phyloP scores from a whole-genome alignment of 2,888 invertebrate species.

The Melipona bicolor region DNA sequence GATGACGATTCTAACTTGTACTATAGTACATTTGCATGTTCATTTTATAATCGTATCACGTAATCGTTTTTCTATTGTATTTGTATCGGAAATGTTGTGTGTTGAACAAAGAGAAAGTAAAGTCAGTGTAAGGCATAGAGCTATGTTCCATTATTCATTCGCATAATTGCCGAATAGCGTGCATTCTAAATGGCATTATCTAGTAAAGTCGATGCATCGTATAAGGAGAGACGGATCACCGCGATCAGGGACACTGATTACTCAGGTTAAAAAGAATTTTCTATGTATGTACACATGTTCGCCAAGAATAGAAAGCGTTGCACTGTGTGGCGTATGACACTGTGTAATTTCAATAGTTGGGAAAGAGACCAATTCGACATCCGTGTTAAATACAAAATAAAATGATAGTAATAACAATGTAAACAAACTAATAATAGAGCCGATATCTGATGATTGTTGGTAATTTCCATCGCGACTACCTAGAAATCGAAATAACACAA shows the following conservation, averaged over 20 bases:
- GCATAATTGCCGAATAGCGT: neutral
- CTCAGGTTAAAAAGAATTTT: too few species aligned
- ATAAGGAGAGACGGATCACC: neutral
- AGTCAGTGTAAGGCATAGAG: conserved; percentile 5
- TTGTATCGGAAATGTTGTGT: neutral
- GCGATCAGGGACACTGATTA: neutral
- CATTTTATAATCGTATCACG: neutral
- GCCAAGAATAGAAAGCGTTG: neutral
- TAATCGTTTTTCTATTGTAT: neutral
- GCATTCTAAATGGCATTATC: neutral
- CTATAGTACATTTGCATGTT: neutral
- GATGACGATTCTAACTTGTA: neutral
- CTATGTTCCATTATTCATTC: conserved; percentile 42
- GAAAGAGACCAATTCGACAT: neutral
- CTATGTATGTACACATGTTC: neutral
- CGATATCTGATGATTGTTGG: neutral
- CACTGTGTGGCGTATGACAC: too few species aligned
- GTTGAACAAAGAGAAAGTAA: conserved; percentile 46
- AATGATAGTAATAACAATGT: neutral
- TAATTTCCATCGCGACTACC: neutral
- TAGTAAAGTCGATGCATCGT: neutral
- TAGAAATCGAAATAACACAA: conserved; percentile 20
- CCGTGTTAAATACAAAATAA: neutral
- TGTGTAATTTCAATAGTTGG: neutral
- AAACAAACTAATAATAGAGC: neutral